Base-by-base conservation (phyloP, 2,113 vertebrate species). In the western clawed frog (Xenopus tropicalis) region DNA sequence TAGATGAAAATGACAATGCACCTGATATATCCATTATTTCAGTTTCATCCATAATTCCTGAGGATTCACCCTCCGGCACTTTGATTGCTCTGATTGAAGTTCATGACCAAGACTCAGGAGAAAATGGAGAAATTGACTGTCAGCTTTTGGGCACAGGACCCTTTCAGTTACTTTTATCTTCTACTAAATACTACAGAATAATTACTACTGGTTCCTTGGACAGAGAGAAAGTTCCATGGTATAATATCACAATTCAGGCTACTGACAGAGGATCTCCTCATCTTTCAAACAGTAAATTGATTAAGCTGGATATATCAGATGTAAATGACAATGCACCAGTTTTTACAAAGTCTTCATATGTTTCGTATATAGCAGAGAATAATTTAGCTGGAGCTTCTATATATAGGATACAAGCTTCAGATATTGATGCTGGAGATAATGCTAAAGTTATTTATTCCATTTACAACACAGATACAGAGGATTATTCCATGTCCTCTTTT, bases 311-410 rank as follows among this genome's bases (percentile, higher is more conserved):
- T 42, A 86, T 92, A 57, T 88, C 88, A 0, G 91, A 92, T 70
- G 71, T 92, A 78, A 93, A 93, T 0, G 91, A 93, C 83, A 93
- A 93, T 0, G 78, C 83, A 0, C 94, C 95, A n/a, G 72, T 79
- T 7, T 79, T 88, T 12, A 78, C 83, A 1, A 91, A 94, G 25
- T 68, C 87, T n/a, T 89, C 82, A 1, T 97, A 94, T 0, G 88
- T 91, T 23, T 90, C 93, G 0, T 94, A 94, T 17, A 83, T 96
- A 8, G 87, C 83, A 11, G 95, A 96, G 79, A 96, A 96, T 61
- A 93, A 91, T 1, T 8, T 81, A 0, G 69, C 70, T 0, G 71
- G 78, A 12, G 63, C 54, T 12, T 80, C 80, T 11, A 74, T 80
- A 29, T 72, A 62, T 10, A 72, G 80, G 23, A 25, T 83, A 14